phyloP scores from a whole-genome alignment of 2,797 vertebrate genomes.

The Neosilurus mollespiculum region DNA sequence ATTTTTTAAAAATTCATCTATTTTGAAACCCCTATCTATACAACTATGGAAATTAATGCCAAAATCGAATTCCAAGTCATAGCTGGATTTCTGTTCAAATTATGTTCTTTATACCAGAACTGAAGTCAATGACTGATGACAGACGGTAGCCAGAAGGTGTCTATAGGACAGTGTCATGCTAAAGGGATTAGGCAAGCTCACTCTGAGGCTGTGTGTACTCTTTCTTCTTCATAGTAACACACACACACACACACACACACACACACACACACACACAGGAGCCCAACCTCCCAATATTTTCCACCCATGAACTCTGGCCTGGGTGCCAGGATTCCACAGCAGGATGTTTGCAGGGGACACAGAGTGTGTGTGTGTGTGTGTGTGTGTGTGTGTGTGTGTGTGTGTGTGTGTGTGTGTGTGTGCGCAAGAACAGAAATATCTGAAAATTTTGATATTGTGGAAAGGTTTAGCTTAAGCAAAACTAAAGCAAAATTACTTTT shows the following conservation, averaged over 20 bases:
- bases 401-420: too few relatives aligned
- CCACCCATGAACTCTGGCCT: slow-evolving; percentile 47
- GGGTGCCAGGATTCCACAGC: slow-evolving; percentile 50
- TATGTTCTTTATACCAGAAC: background rate
- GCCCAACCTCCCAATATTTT: slow-evolving; percentile 31
- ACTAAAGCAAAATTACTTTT: background rate
- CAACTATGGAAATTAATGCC: background rate
- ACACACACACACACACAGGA: slow-evolving; percentile 13
- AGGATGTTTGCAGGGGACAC: slow-evolving; percentile 55
- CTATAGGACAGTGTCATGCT: background rate
- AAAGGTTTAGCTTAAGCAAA: background rate
- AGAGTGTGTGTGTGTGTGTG: background rate
- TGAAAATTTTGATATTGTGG: background rate
- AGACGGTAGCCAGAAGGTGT: background rate
- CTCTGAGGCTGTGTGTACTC: background rate
- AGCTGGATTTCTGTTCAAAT: background rate
- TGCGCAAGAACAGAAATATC: background rate
- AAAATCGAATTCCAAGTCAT: background rate
- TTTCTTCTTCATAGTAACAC: slow-evolving; percentile 22
- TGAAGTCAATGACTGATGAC: background rate
- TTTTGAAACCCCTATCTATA: too few relatives aligned
- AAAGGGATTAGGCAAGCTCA: slow-evolving; percentile 8
- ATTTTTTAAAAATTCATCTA: too few relatives aligned
- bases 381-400: too few relatives aligned
- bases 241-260: slow-evolving; percentile 20